Base-by-base conservation (phyloP, 2,797 vertebrate genomes). In the Gallinago stenura region DNA sequence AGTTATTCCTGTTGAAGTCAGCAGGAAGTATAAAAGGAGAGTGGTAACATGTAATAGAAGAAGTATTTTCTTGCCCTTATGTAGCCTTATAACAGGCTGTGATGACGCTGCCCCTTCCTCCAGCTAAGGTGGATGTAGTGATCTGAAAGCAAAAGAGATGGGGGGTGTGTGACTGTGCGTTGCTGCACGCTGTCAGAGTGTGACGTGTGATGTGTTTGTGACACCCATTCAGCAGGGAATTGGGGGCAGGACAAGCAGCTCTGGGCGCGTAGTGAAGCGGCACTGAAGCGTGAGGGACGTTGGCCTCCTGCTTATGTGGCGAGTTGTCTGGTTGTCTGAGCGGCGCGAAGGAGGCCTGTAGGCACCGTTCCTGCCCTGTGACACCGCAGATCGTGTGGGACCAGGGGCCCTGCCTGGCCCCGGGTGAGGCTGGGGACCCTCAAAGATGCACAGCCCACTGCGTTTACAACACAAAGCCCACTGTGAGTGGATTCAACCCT, bases 371-470 rank as follows among this genome's bases (percentile, higher is more conserved):
- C 48, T 66, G 54, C 15, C 75, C 51, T 15, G n/a, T 16, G 53
- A 13, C 28, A 5, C 20, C 71, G 69, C 50, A n/a, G 4, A 5
- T 7, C 33, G 45, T 31, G 35, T 3, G 48, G 69, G 33, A 78
- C 39, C 31, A 3, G 3, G 60, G 56, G 66, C 62, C 33, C 35
- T 57, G 56, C 77, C 22, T 11, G 17, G 54, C 65, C 12, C 7
- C 15, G 2, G 66, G 30, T 9, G 64, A 70, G 26, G 41, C 30
- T 26, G 2, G 24, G 33, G 39, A 5, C 8, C 66, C 46, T 17
- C 7, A 4, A 1, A 48, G 76, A 15, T 45, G 56, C 60, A 0
- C 41, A 14, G n/a, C 19, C n/a, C 5, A 0, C 54, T 26, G 21
- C 12, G 6, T 37, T 25, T 71, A 18, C 41, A 25, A 3, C 21